Evolutionary conservation across 2,888 invertebrate genomes (phyloP), one percentile per base, ranked within the genome.

Genomic region (Colostygia pectinataria): DNA sequence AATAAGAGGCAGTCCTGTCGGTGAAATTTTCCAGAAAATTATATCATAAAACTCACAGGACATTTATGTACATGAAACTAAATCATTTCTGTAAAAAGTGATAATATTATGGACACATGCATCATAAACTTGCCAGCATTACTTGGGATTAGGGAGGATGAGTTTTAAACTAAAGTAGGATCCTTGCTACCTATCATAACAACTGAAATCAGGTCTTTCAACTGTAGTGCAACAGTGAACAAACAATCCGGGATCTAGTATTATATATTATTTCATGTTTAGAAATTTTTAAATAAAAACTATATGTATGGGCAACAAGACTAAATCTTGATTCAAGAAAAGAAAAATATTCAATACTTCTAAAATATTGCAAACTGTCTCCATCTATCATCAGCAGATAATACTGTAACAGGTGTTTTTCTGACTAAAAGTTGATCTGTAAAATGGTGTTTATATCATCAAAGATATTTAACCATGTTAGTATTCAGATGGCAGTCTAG

Each of bases 1-100:
- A 89, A 89, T 90, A 87, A 88, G 85, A 76, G 71, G 70, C 68
- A 69, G 68, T 81, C 80, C 83, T 80, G 78, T 80, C 78, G 71
- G 75, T 72, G 83, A 87, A 86, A 87, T 86, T 88, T 88, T 86
- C 88, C 86, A 89, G 87, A 85, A 79, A 64, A 67, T 18, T 47
- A 34, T 42, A 31, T 47, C 23, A 32, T 42, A 41, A 25, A n/a
- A 15, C 49, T 48, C 18, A 53, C 43, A 63, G 45, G 51, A 55
- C 54, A 31, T 24, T 44, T 50, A 31, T 28, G 28, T 24, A 40
- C 12, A 33, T 15, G 29, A 25, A 20, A 28, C 29, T 29, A 13
- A 28, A 49, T 38, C 10, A 34, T 36, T 27, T 44, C 18, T 37
- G 42, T 28, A 14, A 38, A 33, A 10, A 42, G 32, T 24, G 18